Evolutionary conservation across 2,797 vertebrate species (phyloP).

Genomic region (Phataginus tricuspis): DNA sequence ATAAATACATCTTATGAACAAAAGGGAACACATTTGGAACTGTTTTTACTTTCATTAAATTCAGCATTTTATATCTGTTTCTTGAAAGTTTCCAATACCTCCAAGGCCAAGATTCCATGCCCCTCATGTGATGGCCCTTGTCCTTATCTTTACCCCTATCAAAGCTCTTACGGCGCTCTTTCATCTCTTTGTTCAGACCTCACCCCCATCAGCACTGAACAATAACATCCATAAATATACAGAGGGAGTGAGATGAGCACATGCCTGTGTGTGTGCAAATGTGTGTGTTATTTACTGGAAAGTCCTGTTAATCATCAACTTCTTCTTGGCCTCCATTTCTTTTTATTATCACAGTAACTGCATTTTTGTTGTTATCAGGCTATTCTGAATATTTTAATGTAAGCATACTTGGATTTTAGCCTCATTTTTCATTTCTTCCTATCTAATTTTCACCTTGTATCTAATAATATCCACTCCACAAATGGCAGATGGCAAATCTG

Average conservation of each 20-base stretch:
- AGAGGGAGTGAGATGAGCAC: background rate
- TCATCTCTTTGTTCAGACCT: background rate
- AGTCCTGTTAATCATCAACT: background rate
- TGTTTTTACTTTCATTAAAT: background rate
- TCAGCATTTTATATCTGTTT: background rate
- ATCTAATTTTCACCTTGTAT: background rate
- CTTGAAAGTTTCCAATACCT: background rate
- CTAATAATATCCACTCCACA: background rate
- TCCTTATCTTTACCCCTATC: background rate
- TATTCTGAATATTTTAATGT: background rate
- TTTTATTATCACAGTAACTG: background rate
- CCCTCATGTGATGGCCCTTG: background rate
- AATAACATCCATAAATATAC: background rate
- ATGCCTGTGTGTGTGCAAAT: background rate
- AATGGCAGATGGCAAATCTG: background rate
- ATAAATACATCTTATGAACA: background rate
- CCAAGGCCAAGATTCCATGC: background rate
- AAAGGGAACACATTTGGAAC: background rate
- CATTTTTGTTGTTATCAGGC: background rate
- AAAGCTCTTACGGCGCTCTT: background rate
- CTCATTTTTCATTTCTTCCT: background rate
- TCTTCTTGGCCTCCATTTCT: background rate
- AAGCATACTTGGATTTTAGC: background rate
- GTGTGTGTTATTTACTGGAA: background rate
- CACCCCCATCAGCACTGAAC: background rate